A percentile compares a stretch with the other conserved stretches of the same genome.
Conservation (phyloP, 2,888 invertebrate species). For the Agrochola circellaris region DNA sequence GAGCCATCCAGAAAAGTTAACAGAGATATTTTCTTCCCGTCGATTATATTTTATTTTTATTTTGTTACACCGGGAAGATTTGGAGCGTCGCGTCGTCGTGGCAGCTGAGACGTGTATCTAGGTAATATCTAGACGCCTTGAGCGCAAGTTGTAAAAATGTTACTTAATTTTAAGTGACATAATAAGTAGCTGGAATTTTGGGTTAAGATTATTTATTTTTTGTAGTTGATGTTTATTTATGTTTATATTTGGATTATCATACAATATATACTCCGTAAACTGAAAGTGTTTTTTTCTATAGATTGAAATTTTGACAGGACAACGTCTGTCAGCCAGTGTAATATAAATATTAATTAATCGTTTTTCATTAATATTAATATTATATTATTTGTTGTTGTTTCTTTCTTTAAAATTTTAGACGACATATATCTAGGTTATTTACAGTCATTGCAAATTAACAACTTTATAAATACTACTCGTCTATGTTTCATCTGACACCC, state of each 20-base stretch:
- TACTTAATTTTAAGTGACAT: constrained; percentile 19
- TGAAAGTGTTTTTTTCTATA: too few relatives aligned
- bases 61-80: constrained; percentile 25
- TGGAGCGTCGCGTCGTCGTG: constrained; percentile 19
- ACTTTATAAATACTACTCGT: not conserved
- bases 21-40: constrained; percentile 32
- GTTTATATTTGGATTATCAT: not conserved
- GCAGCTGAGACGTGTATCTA: constrained; percentile 36
- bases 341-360: too few relatives aligned
- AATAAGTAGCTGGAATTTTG: not conserved
- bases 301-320: too few relatives aligned
- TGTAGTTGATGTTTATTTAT: not conserved
- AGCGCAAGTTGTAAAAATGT: constrained; percentile 2
- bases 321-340: too few relatives aligned
- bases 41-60: constrained; percentile 46
- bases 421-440: not conserved
- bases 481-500: not conserved
- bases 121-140: constrained; percentile 19
- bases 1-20: constrained; percentile 24
- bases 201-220: not conserved
- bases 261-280: not conserved
- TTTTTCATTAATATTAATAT: too few relatives aligned
- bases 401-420: too few relatives aligned
- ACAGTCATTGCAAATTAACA: not conserved
- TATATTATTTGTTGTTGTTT: too few relatives aligned